Evolutionary conservation across 2,888 invertebrate genomes (phyloP), one percentile per base, ranked within the genome.

Genomic region (Drosophila silvestris): DNA sequence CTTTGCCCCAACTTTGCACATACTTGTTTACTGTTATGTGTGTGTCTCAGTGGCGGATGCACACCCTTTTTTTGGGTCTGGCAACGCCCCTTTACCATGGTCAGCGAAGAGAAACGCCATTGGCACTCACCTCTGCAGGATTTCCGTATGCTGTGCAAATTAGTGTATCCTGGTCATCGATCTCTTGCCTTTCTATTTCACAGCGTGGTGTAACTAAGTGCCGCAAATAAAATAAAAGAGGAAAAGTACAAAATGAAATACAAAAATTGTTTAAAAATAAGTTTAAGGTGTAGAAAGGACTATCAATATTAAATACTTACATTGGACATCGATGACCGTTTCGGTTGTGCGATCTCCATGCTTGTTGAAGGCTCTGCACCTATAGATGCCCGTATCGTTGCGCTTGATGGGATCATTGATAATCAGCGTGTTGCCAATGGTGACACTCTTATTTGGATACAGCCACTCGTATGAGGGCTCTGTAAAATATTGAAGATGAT

Each of bases 61-160:
- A 59, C 53, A 53, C n/a, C 28, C 56, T 26, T 19, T 52, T 39
- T 26, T 39, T 28, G 14, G 30, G 30, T 41, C 57, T 41, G 9
- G 16, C 30, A 14, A 57, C 57, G n/a, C 57, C 57, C 41, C 37
- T 28, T 37, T 37, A 35, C 53, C 39, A 61, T 41, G 41, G 22
- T 4, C 33, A 41, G 26, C 39, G 30, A 7, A 28, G 32, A 12
- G 7, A 35, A 35, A 60, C 30, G 32, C 51, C 58, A 47, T 61
- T 39, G 53, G 26, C 68, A 85, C 91, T 91, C 85, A 93, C 93
- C 91, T 93, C 92, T 74, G 81, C 94, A 0, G 98, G 98, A 94
- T 98, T 98, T 26, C 97, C 97, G 68, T 95, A 94, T 0, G 97
- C 97, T 30, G 96, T 96, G 93, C 98, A 98, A 47, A 97, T 95